A percentile compares a stretch with the other conserved stretches of the same genome.
Evolutionary conservation across 2,797 vertebrate species (phyloP).

Genomic region (Coreius guichenoti): DNA sequence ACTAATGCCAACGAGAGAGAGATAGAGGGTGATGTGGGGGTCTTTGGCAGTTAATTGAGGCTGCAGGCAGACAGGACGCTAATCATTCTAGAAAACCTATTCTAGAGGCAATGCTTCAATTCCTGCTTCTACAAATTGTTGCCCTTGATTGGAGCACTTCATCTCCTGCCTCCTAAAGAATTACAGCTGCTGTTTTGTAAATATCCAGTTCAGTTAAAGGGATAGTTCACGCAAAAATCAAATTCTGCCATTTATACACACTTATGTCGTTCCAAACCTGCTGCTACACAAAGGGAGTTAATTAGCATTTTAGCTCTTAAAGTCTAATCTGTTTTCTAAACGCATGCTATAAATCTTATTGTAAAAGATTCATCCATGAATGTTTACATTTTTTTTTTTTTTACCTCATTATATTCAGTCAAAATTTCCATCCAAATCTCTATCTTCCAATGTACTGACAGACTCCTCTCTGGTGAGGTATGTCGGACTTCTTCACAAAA

Average conservation of each 20-base stretch:
- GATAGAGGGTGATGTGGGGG: slow-evolving; percentile 18
- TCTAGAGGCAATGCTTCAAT: slow-evolving; percentile 22
- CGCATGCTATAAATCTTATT: not conserved
- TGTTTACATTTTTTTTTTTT: not conserved
- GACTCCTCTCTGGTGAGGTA: not conserved
- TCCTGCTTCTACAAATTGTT: slow-evolving; percentile 33
- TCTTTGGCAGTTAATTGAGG: slow-evolving; percentile 49
- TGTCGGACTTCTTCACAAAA: not conserved
- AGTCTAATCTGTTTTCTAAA: not conserved
- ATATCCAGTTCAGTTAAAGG: not conserved
- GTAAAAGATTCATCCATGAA: not conserved
- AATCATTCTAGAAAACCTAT: slow-evolving; percentile 40
- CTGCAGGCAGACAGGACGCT: slow-evolving; percentile 32
- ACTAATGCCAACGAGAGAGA: slow-evolving; percentile 14
- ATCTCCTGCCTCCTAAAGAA: slow-evolving; percentile 30
- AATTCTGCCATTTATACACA: not conserved
- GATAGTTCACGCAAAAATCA: not conserved
- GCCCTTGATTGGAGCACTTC: slow-evolving; percentile 30
- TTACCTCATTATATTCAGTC: not conserved
- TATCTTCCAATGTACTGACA: not conserved
- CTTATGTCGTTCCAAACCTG: not conserved
- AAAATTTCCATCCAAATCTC: not conserved
- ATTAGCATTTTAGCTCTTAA: not conserved
- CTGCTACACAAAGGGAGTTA: not conserved
- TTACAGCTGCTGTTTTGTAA: slow-evolving; percentile 31